phyloP scores from a whole-genome alignment of 2,888 invertebrate genomes.

The Boloria selene region DNA sequence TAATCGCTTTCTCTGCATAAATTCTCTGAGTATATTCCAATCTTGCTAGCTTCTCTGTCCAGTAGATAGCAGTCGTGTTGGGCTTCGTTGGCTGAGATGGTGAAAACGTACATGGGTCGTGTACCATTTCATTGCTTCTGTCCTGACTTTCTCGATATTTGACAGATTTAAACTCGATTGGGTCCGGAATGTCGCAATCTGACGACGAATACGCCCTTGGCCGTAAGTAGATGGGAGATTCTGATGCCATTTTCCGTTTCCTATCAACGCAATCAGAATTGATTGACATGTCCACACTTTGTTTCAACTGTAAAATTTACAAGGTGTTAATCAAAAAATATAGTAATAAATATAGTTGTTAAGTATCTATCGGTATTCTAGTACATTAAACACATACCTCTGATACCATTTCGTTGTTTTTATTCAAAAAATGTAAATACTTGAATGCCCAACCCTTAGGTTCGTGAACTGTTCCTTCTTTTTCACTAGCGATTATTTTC shows the following conservation, averaged over 20 bases:
- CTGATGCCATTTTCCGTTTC: background rate
- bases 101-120: constrained; percentile 2
- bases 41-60: constrained; percentile 41
- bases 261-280: background rate
- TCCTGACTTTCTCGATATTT: background rate
- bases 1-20: constrained; percentile 46
- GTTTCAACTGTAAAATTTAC: background rate
- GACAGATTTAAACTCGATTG: background rate
- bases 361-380: background rate
- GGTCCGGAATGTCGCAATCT: constrained; percentile 1
- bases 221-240: background rate
- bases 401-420: constrained; percentile 9
- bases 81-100: constrained; percentile 2
- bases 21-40: constrained; percentile 42
- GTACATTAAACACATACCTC: constrained; percentile 15
- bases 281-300: background rate
- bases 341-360: background rate
- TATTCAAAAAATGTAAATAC: constrained; percentile 31
- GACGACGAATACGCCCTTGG: background rate
- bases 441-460: constrained; percentile 36
- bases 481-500: constrained; percentile 22
- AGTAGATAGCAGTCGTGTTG: constrained; percentile 32
- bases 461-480: constrained; percentile 11
- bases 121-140: background rate
- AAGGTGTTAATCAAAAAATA: background rate